These are phyloP conservation scores for Macrophya alboannulata DNA, from an alignment of 2,888 invertebrate genomes.

Conservation along the genomic window DNA sequence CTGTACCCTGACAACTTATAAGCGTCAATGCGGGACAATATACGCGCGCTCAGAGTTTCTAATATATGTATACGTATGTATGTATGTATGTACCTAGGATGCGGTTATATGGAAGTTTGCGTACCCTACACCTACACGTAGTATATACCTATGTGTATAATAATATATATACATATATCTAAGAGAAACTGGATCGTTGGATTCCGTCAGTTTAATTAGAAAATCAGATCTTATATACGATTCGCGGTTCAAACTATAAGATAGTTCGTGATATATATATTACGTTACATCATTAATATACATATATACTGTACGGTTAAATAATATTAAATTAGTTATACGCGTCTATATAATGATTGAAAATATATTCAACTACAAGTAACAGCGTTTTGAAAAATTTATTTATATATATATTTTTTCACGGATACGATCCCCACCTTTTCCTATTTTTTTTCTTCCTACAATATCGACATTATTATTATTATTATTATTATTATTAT, in stretches of 20 bases:
- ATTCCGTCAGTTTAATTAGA: constrained; percentile 37
- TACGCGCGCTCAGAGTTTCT: not conserved
- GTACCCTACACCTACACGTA: not conserved
- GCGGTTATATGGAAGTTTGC: not conserved
- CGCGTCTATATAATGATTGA: not conserved
- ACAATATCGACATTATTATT: too few relatives aligned
- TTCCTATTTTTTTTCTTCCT: too few relatives aligned
- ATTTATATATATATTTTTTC: too few relatives aligned
- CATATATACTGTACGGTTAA: not conserved
- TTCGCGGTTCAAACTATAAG: constrained; percentile 19
- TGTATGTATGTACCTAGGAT: too few relatives aligned
- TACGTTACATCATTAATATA: constrained; percentile 8
- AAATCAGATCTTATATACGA: constrained; percentile 18
- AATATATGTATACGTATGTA: not conserved
- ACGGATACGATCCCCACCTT: too few relatives aligned
- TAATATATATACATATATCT: not conserved
- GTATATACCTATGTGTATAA: not conserved
- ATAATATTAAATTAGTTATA: not conserved
- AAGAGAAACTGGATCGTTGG: not conserved
- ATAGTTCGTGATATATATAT: not conserved
- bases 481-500: too few relatives aligned
- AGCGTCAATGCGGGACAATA: constrained; percentile 8
- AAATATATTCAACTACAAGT: too few relatives aligned
- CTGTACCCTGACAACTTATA: not conserved
- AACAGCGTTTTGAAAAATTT: too few relatives aligned